Percentiles rank a stretch among this genome's conserved stretches.
phyloP scores from a whole-genome alignment of 2,113 vertebrate genomes.

The Tetrax tetrax region DNA sequence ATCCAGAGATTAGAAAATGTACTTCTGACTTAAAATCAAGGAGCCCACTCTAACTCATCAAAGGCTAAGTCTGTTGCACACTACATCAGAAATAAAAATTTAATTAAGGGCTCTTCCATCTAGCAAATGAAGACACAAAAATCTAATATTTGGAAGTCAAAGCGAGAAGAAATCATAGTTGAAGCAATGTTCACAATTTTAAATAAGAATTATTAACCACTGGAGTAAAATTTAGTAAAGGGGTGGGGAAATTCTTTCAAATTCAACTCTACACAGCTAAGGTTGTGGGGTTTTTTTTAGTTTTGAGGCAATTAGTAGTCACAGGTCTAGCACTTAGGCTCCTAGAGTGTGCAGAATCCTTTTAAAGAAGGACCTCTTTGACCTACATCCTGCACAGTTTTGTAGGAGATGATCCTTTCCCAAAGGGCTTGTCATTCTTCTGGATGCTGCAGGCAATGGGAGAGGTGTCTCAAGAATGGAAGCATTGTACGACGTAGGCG shows the following conservation, averaged over 20 bases:
- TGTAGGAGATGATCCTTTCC: background rate
- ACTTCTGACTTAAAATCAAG: background rate
- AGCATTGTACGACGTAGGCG: background rate
- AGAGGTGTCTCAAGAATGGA: background rate
- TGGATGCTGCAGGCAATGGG: background rate
- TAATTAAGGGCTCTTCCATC: background rate
- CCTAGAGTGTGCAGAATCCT: background rate
- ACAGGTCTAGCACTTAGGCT: background rate
- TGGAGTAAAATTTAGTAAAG: background rate
- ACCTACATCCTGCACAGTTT: background rate
- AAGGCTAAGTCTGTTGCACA: background rate
- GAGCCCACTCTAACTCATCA: background rate
- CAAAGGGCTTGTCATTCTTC: background rate
- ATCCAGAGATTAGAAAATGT: background rate
- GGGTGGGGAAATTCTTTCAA: background rate
- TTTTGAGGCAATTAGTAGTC: background rate
- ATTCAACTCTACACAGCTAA: background rate
- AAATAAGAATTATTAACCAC: background rate
- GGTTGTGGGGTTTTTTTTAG: background rate
- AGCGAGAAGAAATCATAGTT: background rate
- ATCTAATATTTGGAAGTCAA: background rate
- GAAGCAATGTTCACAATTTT: background rate
- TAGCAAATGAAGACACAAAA: background rate
- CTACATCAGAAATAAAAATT: background rate
- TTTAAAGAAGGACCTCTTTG: background rate